Conservation (phyloP, 2,113 vertebrate genomes). For the Larimichthys polyactis region DNA sequence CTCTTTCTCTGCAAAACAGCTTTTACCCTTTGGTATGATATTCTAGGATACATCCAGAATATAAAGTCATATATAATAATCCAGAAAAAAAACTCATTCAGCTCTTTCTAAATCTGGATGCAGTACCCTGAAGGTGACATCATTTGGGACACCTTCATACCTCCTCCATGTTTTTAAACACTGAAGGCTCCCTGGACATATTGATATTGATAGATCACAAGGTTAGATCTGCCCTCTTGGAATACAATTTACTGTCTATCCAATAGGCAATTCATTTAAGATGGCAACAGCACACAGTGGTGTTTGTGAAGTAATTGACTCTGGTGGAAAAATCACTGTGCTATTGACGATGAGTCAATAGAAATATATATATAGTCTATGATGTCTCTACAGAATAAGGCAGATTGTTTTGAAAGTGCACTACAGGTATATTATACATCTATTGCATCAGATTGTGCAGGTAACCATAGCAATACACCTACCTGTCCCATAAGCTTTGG, state of each 20-base stretch:
- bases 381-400: background rate
- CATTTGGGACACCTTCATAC: conserved; percentile 18
- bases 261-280: conserved; percentile 7
- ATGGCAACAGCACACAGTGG: background rate
- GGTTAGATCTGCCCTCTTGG: background rate
- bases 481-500: conserved; percentile 98
- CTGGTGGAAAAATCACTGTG: conserved; percentile 21
- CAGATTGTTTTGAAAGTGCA: background rate
- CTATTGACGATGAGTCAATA: background rate
- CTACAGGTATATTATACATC: background rate
- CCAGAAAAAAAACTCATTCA: background rate
- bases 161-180: background rate
- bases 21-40: background rate
- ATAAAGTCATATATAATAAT: background rate
- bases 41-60: background rate
- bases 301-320: background rate
- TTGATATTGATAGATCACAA: background rate
- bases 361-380: background rate
- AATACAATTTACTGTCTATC: background rate
- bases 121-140: conserved; percentile 44
- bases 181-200: background rate
- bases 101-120: conserved; percentile 21
- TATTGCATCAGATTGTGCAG: background rate
- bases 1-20: background rate
- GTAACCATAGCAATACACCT: conserved; percentile 68